Evolutionary conservation across 2,888 invertebrate genomes (phyloP), one percentile per base, ranked within the genome.

Genomic region (Cephonodes hylas): DNA sequence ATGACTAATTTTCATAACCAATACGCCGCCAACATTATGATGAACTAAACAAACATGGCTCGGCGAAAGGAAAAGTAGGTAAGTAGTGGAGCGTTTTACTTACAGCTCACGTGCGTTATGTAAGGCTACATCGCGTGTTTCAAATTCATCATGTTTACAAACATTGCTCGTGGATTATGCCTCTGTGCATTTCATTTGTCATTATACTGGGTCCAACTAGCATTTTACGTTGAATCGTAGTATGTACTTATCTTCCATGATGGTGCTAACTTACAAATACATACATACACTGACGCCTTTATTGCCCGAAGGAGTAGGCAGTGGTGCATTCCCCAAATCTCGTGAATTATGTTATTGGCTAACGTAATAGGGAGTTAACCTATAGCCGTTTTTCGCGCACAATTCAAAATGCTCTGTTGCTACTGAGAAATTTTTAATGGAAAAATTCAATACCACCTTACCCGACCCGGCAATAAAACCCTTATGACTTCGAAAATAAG

Each of bases 41-140:
- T 62, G 62, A 59, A 66, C 3, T 53, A 66, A 66, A 71, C 68
- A 64, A 70, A 58, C 48, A 59, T 58, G 42, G 59, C 66, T 58
- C 66, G 63, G 58, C 56, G 44, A 66, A 71, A 68, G 66, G 69
- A 71, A 70, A 70, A 63, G 67, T 66, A 65, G 65, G 68, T 66
- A 58, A 59, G 67, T 61, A 67, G 31, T 60, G 48, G 45, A 56
- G 56, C 25, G 53, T 31, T 63, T 66, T 64, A 64, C 67, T 63
- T 59, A 56, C 45, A 34, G 46, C 31, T 13, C 59, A 56, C 62
- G 63, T 69, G 62, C 61, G 59, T 70, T 71, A 60, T 64, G 59
- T 68, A 71, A 71, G 42, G 13, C 15, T 48, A 31, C 42, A 31
- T 62, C 56, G 56, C 59, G 42, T 59, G 63, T 59, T 42, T 59